A percentile compares a stretch with the other conserved stretches of the same genome.
phyloP scores from a whole-genome alignment of 2,113 vertebrate genomes.

The Chitala chitala region DNA sequence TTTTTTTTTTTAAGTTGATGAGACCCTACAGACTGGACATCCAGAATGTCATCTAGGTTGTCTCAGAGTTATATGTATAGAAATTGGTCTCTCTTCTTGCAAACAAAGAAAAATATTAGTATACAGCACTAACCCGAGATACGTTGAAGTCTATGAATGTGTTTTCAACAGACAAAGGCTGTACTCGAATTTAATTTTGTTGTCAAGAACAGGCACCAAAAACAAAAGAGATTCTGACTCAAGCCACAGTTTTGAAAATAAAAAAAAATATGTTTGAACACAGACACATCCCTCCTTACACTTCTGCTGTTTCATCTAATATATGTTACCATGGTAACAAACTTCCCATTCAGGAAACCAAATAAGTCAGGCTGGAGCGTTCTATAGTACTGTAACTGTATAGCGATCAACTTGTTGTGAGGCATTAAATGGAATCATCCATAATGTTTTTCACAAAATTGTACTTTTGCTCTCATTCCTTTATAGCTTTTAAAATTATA shows the following conservation, averaged over 20 bases:
- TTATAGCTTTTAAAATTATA: too few relatives aligned
- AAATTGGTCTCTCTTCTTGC: not conserved
- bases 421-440: not conserved
- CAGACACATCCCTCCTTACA: not conserved
- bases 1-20: too few relatives aligned
- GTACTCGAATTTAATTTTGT: not conserved
- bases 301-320: not conserved
- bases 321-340: conserved; percentile 11
- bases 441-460: too few relatives aligned
- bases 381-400: not conserved
- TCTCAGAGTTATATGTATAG: conserved; percentile 6
- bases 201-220: not conserved
- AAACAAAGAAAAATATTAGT: not conserved
- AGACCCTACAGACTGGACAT: not conserved
- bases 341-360: not conserved
- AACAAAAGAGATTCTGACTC: not conserved
- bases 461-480: not conserved
- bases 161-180: not conserved
- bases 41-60: not conserved
- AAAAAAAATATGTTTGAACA: not conserved
- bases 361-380: not conserved
- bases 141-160: not conserved
- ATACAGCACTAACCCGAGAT: not conserved
- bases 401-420: not conserved
- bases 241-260: not conserved